These are phyloP conservation scores for Argyrosomus japonicus DNA, from an alignment of 2,113 vertebrate species.

Conservation along the genomic window DNA sequence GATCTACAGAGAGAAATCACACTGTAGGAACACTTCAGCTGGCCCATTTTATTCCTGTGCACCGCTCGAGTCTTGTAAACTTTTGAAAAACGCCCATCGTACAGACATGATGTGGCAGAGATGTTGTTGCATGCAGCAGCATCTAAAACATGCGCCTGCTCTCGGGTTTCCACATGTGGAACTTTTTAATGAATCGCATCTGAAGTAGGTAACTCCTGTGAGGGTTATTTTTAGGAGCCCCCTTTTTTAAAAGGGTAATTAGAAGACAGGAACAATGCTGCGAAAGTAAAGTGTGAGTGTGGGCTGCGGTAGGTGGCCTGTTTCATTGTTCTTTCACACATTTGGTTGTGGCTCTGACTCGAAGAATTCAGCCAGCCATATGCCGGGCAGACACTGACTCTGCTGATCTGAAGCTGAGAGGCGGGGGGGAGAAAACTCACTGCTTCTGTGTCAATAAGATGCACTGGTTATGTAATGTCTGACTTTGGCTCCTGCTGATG, in stretches of 20 bases:
- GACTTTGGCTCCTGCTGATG: not conserved
- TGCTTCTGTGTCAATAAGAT: conserved; percentile 33
- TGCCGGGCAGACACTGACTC: conserved; percentile 54
- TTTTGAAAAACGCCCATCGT: conserved; percentile 1
- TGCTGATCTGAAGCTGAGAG: conserved; percentile 24
- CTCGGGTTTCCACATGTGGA: conserved; percentile 54
- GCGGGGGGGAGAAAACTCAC: not conserved
- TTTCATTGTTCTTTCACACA: conserved; percentile 65
- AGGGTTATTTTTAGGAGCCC: conserved; percentile 69
- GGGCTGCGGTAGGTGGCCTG: conserved; percentile 66
- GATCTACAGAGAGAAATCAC: not conserved
- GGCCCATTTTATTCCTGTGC: not conserved
- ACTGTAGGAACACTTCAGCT: not conserved
- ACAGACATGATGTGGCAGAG: not conserved
- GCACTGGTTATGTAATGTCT: conserved; percentile 15
- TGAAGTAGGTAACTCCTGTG: conserved; percentile 63
- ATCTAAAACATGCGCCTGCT: conserved; percentile 36
- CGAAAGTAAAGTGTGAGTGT: conserved; percentile 64
- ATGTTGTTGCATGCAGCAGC: not conserved
- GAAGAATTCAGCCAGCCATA: conserved; percentile 21
- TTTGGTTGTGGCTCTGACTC: conserved; percentile 27
- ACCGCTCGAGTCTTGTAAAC: not conserved
- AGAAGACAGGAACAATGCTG: conserved; percentile 71
- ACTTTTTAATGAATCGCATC: conserved; percentile 59
- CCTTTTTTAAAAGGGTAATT: conserved; percentile 71